Percentiles rank a stretch among this genome's conserved stretches.
These are phyloP conservation scores for Eleutherodactylus coqui DNA, from an alignment of 2,797 vertebrate genomes.

Conservation along the genomic window DNA sequence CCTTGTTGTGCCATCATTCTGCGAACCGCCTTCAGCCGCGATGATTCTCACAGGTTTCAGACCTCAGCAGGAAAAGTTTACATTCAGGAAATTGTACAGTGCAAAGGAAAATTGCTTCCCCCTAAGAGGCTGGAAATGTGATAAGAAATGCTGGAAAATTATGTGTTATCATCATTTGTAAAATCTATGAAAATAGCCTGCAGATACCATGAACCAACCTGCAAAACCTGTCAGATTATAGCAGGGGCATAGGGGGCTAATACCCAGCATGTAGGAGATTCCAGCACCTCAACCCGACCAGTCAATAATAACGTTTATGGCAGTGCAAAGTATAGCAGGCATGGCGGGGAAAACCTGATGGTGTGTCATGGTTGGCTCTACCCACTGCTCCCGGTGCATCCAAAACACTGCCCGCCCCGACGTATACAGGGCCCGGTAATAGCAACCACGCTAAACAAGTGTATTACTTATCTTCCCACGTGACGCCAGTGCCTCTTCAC, in stretches of 20 bases:
- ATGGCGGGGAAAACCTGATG: too few relatives aligned
- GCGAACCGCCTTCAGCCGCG: not conserved
- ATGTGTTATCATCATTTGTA: not conserved
- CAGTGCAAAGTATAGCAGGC: too few relatives aligned
- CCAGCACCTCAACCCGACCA: too few relatives aligned
- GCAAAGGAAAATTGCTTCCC: not conserved
- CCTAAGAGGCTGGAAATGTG: not conserved
- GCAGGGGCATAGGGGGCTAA: not conserved
- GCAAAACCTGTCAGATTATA: not conserved
- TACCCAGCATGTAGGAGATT: not conserved
- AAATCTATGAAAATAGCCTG: not conserved
- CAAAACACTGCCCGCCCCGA: too few relatives aligned
- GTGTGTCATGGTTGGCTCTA: too few relatives aligned
- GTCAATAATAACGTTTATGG: too few relatives aligned
- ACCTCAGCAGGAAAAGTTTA: conserved; percentile 15
- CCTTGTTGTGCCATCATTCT: not conserved
- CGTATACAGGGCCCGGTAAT: too few relatives aligned
- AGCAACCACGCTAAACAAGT: too few relatives aligned
- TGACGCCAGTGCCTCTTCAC: too few relatives aligned
- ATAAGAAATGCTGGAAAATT: not conserved
- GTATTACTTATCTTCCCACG: too few relatives aligned
- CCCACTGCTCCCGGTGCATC: too few relatives aligned
- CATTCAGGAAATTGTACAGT: not conserved
- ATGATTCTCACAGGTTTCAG: not conserved
- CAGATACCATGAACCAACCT: not conserved